Percentiles rank a stretch among this genome's conserved stretches.
These are phyloP conservation scores for Cistogaster globosa DNA, from an alignment of 2,888 invertebrate genomes.

Conservation along the genomic window DNA sequence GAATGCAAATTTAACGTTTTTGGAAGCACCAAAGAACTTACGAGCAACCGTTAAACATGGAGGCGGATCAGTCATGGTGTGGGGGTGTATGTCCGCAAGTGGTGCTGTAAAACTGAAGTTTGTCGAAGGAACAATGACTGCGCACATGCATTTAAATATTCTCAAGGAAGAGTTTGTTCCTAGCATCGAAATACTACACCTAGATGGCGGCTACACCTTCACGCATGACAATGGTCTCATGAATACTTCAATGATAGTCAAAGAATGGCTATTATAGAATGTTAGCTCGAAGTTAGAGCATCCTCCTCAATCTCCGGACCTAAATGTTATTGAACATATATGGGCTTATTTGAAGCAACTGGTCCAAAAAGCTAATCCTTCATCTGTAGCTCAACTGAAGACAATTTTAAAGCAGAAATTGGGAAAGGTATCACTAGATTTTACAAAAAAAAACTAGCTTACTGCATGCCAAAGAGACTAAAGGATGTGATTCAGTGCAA, in stretches of 20 bases:
- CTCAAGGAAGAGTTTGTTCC: background rate
- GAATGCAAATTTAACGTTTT: no score
- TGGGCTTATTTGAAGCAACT: background rate
- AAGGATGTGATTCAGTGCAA: background rate
- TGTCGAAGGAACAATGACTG: conserved; percentile 10
- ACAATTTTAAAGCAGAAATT: background rate
- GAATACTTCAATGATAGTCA: background rate
- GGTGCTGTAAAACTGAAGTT: background rate
- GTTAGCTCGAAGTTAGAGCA: no score
- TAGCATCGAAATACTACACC: no score
- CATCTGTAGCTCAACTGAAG: background rate
- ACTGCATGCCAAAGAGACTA: background rate
- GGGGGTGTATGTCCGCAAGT: no score
- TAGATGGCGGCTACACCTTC: no score
- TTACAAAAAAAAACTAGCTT: background rate
- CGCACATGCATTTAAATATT: conserved; percentile 8
- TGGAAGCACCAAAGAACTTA: no score
- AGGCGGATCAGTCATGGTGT: no score
- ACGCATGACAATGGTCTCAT: no score
- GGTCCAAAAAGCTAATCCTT: background rate
- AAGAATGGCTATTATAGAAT: background rate
- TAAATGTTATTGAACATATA: background rate
- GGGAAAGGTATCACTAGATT: background rate
- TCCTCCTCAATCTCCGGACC: no score
- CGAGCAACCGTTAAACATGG: no score